Base-by-base conservation (phyloP, 1,140 invertebrate genomes). In the Pemphigus obesinymphae region DNA sequence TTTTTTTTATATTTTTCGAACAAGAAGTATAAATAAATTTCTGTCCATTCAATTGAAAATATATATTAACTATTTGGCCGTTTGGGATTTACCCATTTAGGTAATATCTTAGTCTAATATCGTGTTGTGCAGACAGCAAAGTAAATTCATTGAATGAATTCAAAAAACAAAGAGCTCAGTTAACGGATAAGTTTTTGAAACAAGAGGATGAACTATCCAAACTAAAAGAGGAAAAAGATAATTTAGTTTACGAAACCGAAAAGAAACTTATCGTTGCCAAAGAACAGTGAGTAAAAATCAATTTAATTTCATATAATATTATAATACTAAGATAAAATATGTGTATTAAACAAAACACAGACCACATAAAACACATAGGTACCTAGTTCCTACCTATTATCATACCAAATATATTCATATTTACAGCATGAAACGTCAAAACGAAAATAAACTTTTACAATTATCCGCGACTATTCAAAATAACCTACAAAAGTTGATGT, bases 131-230 rank as follows among this genome's bases (percentile, higher is more conserved):
- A 80, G 75, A 80, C 0, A 80, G 75, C 15, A 80, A 80, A 80
- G 55, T 80, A 20, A 80, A 80, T 43, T 80, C 75, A 29, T 45
- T 80, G 26, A 80, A 80, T n/a, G 75, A 80, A n/a, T 80, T 80
- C 17, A 80, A 80, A 29, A 80, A 80, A 80, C 75, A 80, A 45
- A 37, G 75, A 61, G 10, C 75, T 29, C 50, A 80, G 29, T 40
- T 80, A 17, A 80, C 34, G 23, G 75, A 61, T 10, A 80, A 80
- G 17, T 80, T 80, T 61, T 61, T 80, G 11, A 61, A 61, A 80
- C 75, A 80, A 80, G 75, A 80, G 23, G 34, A 80, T 26, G 75
- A 80, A 20, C 0, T 80, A 17, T 61, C n/a, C 3, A 61, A 61
- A 80, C 6, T 61, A 29, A 80, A 80, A 63, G 53, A 2, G 29